Conservation (phyloP, 2,113 vertebrate species). For the Myodes glareolus region DNA sequence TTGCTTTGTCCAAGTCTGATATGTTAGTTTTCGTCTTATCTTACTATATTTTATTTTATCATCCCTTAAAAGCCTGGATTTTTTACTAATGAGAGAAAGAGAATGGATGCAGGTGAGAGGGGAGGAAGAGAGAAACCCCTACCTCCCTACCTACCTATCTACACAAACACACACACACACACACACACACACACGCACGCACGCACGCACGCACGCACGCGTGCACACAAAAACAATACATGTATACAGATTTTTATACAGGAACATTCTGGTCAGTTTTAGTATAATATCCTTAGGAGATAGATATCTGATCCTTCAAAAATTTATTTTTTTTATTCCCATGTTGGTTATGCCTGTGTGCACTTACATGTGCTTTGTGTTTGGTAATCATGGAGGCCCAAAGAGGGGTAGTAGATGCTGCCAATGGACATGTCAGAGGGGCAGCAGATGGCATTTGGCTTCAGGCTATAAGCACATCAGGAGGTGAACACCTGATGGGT, state of each 20-base stretch:
- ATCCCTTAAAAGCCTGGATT: neutral
- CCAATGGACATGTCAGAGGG: too few species aligned
- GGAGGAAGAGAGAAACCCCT: neutral
- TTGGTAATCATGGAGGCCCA: neutral
- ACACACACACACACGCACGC: too few species aligned
- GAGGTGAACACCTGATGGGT: too few species aligned
- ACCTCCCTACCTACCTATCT: too few species aligned
- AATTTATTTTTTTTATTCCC: neutral
- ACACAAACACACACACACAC: too few species aligned
- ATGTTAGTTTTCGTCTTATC: neutral
- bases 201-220: too few species aligned
- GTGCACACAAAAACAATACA: too few species aligned
- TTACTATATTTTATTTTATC: neutral
- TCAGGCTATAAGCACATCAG: too few species aligned
- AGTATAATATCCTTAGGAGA: neutral
- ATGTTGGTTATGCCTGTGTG: neutral
- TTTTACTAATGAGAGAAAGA: neutral
- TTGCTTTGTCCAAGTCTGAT: neutral
- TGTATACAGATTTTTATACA: neutral
- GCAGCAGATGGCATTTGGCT: too few species aligned
- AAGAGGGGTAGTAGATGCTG: neutral
- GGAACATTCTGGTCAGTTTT: neutral
- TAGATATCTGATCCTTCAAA: neutral
- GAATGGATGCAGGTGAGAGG: neutral
- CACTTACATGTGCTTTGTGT: neutral